phyloP scores from a whole-genome alignment of 2,797 vertebrate species.

The Myotis myotis region DNA sequence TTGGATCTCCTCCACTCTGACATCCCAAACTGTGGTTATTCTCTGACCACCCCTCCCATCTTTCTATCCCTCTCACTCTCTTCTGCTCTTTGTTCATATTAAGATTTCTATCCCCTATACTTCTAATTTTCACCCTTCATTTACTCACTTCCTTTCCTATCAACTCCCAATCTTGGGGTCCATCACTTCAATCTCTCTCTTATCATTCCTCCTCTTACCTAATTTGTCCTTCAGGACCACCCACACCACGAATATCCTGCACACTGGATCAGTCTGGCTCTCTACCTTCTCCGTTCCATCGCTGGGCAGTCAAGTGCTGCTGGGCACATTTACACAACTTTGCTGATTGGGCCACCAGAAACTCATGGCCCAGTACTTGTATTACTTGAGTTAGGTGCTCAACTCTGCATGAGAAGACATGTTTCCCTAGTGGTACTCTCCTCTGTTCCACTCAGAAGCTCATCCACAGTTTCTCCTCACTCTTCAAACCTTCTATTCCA shows the following conservation, averaged over 20 bases:
- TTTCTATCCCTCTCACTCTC: neutral
- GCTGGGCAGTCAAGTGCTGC: neutral
- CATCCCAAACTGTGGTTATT: neutral
- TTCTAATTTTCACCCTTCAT: neutral
- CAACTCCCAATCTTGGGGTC: no score
- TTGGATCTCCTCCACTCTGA: neutral
- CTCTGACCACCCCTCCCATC: neutral
- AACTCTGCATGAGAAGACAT: neutral
- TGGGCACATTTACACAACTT: neutral
- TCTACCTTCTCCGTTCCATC: neutral
- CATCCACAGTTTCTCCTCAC: neutral
- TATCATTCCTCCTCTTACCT: neutral
- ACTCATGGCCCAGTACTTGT: neutral
- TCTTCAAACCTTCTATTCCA: neutral
- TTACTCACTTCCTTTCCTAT: neutral
- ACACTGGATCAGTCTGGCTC: neutral
- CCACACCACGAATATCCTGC: accelerated
- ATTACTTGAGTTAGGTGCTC: neutral
- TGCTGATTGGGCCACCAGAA: neutral
- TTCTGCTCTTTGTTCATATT: neutral
- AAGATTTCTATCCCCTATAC: neutral
- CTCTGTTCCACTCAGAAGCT: neutral
- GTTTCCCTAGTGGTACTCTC: neutral
- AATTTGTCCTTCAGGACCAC: neutral
- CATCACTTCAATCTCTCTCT: neutral